These are phyloP conservation scores for Origma solitaria DNA, from an alignment of 2,113 vertebrate species.

Conservation along the genomic window DNA sequence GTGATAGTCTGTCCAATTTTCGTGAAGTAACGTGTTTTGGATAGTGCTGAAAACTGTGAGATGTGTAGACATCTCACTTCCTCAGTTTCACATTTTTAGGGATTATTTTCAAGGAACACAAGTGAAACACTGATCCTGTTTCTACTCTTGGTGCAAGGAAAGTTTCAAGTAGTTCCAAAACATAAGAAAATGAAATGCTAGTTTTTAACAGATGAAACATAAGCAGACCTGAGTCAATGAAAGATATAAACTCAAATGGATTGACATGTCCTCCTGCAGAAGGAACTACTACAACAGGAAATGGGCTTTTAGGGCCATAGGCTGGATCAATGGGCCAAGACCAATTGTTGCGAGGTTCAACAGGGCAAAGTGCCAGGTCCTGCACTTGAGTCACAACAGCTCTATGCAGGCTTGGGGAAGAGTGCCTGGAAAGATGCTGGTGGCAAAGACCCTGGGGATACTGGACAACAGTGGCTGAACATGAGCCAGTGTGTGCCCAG, in stretches of 20 bases:
- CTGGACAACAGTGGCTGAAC: background rate
- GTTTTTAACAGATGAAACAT: background rate
- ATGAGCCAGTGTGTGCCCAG: background rate
- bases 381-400: background rate
- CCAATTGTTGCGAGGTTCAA: background rate
- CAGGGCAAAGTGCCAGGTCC: background rate
- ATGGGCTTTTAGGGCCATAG: background rate
- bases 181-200: background rate
- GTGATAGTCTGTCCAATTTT: background rate
- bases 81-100: background rate
- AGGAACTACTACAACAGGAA: background rate
- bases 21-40: background rate
- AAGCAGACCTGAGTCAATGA: background rate
- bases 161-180: background rate
- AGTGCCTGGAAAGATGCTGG: background rate
- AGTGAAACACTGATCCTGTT: background rate
- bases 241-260: background rate
- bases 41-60: background rate
- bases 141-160: background rate
- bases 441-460: background rate
- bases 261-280: background rate
- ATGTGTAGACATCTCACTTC: background rate
- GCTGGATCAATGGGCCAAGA: background rate
- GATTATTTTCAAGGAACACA: background rate
- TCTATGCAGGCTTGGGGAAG: no score